Evolutionary conservation across 2,888 invertebrate species (phyloP).

Genomic region (Thymelicus acteon): DNA sequence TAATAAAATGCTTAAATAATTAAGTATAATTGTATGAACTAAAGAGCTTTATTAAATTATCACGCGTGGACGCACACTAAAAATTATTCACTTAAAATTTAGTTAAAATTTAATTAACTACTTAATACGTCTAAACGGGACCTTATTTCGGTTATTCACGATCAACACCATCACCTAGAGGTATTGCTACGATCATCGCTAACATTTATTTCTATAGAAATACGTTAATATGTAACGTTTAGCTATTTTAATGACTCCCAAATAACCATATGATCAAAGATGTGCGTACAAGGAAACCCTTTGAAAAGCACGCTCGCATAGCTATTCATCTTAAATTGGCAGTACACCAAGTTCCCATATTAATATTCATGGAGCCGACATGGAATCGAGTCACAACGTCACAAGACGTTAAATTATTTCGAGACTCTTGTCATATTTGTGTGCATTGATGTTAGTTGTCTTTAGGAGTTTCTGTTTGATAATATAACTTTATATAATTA

Average conservation of each 20-base stretch:
- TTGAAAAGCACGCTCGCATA: not conserved
- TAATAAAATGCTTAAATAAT: too few species aligned
- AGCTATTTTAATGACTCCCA: slow-evolving; percentile 6
- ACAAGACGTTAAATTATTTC: slow-evolving; percentile 31
- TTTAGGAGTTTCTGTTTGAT: slow-evolving; percentile 1
- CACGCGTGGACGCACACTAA: too few species aligned
- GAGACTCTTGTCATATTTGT: slow-evolving; percentile 11
- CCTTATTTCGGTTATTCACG: too few species aligned
- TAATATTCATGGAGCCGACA: slow-evolving; percentile 30
- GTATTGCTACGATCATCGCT: too few species aligned
- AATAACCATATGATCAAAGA: slow-evolving; percentile 16
- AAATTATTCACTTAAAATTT: too few species aligned
- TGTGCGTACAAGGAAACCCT: not conserved
- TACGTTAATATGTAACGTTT: not conserved
- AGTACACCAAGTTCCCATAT: slow-evolving; percentile 27
- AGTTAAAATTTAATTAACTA: too few species aligned
- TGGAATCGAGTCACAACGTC: not conserved
- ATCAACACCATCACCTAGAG: too few species aligned
- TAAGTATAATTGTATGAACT: too few species aligned
- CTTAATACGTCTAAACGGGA: too few species aligned
- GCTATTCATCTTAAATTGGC: slow-evolving; percentile 29
- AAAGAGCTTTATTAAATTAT: too few species aligned
- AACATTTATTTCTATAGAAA: too few species aligned
- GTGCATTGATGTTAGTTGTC: slow-evolving; percentile 7
- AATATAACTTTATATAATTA: too few species aligned